These are phyloP conservation scores for Epinotia bilunana DNA, from an alignment of 2,888 invertebrate species.

Conservation along the genomic window DNA sequence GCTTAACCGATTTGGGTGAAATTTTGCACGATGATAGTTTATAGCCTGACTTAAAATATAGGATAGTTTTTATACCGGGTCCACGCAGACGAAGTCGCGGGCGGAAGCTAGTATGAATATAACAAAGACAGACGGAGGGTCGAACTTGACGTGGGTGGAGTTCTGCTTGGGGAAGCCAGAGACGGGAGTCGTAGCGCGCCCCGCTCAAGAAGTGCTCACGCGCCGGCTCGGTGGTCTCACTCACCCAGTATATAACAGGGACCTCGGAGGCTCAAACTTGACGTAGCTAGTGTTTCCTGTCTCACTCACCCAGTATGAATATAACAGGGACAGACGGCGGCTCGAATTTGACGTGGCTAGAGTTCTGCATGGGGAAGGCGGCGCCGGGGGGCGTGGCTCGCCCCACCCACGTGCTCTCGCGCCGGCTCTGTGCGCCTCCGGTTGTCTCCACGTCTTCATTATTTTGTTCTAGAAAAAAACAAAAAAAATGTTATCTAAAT, in stretches of 20 bases:
- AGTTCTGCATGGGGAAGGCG: conserved; percentile 91
- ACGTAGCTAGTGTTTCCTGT: not conserved
- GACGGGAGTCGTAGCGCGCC: too few species aligned
- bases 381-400: conserved; percentile 87
- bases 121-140: conserved; percentile 93
- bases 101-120: conserved; percentile 95
- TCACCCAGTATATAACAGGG: not conserved
- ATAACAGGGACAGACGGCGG: conserved; percentile 94
- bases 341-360: conserved; percentile 92
- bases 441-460: conserved; percentile 85
- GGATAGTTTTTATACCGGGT: too few species aligned
- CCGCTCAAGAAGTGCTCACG: conserved; percentile 80
- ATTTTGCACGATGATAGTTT: too few species aligned
- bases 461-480: conserved; percentile 86
- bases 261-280: not conserved
- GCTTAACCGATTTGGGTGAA: too few species aligned
- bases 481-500: not conserved
- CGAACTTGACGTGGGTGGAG: conserved; percentile 81
- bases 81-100: too few species aligned
- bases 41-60: too few species aligned
- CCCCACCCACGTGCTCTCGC: conserved; percentile 81
- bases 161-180: conserved; percentile 79
- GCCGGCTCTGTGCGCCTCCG: conserved; percentile 70
- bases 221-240: not conserved
- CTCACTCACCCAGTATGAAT: conserved; percentile 90